Evolutionary conservation across 2,888 invertebrate genomes (phyloP), one percentile per base, ranked within the genome.

Genomic region (Athetis lepigone): DNA sequence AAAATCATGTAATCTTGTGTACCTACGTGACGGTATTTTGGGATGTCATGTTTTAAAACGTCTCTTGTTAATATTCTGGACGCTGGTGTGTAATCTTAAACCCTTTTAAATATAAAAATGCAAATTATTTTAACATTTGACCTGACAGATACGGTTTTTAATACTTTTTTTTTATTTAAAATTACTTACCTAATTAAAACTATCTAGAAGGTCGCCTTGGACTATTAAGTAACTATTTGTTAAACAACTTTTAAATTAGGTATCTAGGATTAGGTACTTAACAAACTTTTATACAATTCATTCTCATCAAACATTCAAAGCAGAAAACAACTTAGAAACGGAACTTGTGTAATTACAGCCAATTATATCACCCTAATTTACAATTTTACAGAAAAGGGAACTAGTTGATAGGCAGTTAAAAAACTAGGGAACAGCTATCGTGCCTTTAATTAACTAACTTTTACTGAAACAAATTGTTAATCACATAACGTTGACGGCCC

Each of bases 371-470:
- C 19, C 54, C 9, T 19, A 39, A 47, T 37, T 52, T 18, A 46
- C 13, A 54, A 29, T 37, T 51, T 50, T 40, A n/a, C 37, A 37
- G 29, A 16, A 18, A 33, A 52, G 8, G 11, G 0, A 43, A 39
- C 23, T 19, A 39, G 16, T 45, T 39, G 13, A 45, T 9, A 29
- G 7, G 18, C 8, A 56, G 47, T 52, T n/a, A 2, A 56, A 51
- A 56, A 25, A n/a, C 23, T 25, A 33, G 11, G 25, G 8, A n/a
- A 36, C 29, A 33, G 16, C 5, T 45, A 3, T 19, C 23, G 21
- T 8, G 36, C n/a, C 33, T 19, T 39, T 71, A 39, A 60, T 64
- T 70, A 70, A 42, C 8, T 7, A 58, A 70, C 25, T 70, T 58
- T 25, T 23, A 39, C 39, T 54, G 21, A 51, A 66, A 71, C 45